Evolutionary conservation across 1,140 invertebrate genomes (phyloP).

Genomic region (Drosophila murphyi): DNA sequence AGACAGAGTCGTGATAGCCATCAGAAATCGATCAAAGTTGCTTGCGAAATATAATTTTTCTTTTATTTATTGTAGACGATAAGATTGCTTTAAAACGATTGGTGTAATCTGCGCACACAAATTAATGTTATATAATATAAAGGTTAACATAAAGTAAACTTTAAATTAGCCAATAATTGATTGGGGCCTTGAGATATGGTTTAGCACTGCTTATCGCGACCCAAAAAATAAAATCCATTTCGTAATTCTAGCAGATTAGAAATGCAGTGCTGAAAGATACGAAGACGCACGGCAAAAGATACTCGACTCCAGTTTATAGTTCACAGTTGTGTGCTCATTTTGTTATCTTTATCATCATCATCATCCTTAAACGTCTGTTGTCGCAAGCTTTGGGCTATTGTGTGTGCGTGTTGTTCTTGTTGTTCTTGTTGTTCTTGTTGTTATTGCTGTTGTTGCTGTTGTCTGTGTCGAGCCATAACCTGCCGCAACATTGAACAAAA

Average conservation of each 20-base stretch:
- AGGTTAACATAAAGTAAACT: not conserved
- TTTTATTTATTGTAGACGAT: slow-evolving; percentile 44
- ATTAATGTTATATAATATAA: slow-evolving; percentile 49
- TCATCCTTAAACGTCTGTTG: slow-evolving; percentile 57
- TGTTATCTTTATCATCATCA: slow-evolving; percentile 47
- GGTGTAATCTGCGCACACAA: slow-evolving; percentile 40
- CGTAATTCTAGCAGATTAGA: slow-evolving; percentile 12
- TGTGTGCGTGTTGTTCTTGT: slow-evolving; percentile 22
- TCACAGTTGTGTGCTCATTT: not conserved
- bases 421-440: slow-evolving; percentile 2
- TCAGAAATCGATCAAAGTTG: slow-evolving; percentile 72
- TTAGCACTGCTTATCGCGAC: slow-evolving; percentile 12
- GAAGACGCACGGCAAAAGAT: not conserved
- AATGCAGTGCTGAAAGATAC: not conserved
- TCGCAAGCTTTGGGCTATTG: slow-evolving; percentile 63
- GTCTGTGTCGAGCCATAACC: slow-evolving; percentile 67
- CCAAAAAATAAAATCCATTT: slow-evolving; percentile 15
- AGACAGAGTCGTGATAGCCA: slow-evolving; percentile 58
- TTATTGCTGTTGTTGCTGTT: slow-evolving; percentile 35
- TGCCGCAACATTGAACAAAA: slow-evolving; percentile 69
- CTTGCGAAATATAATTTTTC: slow-evolving; percentile 41
- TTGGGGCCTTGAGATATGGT: slow-evolving; percentile 1
- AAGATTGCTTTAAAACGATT: slow-evolving; percentile 60
- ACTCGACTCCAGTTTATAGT: not conserved
- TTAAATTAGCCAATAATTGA: slow-evolving; percentile 44